A percentile compares a stretch with the other conserved stretches of the same genome.
Evolutionary conservation across 1,140 invertebrate species (phyloP).

Genomic region (Papilio machaon): DNA sequence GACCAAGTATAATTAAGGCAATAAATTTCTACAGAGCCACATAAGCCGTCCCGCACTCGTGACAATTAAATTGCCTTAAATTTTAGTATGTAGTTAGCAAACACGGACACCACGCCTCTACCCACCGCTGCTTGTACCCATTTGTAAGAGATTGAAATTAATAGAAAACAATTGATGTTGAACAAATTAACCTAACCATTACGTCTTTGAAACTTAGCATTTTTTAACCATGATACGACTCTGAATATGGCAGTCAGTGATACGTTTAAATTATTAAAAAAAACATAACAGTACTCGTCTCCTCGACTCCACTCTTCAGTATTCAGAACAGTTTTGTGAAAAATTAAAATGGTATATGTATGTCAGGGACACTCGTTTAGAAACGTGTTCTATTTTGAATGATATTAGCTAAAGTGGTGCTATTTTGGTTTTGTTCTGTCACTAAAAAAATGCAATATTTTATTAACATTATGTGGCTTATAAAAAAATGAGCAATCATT

Average conservation of each 20-base stretch:
- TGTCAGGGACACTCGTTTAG: constrained; percentile 15
- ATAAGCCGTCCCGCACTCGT: constrained; percentile 57
- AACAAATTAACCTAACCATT: neutral
- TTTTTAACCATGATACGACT: too few species aligned
- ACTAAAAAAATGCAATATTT: neutral
- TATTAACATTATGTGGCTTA: neutral
- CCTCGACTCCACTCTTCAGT: neutral
- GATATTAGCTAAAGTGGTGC: constrained; percentile 9
- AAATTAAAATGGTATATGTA: constrained; percentile 14
- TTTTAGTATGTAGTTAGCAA: constrained; percentile 27
- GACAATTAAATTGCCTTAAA: constrained; percentile 68
- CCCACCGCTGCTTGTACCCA: neutral
- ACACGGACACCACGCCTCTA: neutral
- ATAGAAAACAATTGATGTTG: neutral
- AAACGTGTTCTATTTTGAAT: neutral
- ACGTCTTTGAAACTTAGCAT: too few species aligned
- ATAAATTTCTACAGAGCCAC: constrained; percentile 70
- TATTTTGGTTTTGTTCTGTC: neutral
- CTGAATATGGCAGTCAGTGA: neutral
- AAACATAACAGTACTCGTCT: neutral
- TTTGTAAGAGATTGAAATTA: neutral
- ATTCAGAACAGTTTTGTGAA: constrained; percentile 14
- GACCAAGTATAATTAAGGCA: constrained; percentile 74
- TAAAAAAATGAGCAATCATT: too few species aligned
- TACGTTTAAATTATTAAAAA: neutral